Percentiles rank a stretch among this genome's conserved stretches.
phyloP scores from a whole-genome alignment of 53 echinoderm and acorn worm species.

The Paracentrotus lividus region DNA sequence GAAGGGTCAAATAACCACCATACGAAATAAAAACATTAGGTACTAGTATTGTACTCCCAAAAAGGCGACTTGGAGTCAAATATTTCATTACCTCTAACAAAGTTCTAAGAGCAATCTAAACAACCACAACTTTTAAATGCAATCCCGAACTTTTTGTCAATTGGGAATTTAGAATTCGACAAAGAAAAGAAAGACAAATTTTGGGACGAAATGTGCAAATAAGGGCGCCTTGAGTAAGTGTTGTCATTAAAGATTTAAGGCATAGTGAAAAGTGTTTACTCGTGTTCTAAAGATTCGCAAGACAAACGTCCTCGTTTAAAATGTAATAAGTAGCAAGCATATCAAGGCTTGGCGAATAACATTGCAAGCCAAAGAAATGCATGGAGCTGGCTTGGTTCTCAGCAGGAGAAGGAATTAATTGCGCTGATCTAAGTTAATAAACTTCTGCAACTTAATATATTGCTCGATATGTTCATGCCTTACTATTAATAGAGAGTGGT shows the following conservation, averaged over 20 bases:
- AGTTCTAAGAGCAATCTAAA: not conserved
- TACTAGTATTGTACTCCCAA: not conserved
- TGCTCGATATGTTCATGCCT: not conserved
- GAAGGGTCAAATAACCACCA: not conserved
- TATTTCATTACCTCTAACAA: not conserved
- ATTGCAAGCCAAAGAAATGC: not conserved
- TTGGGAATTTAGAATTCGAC: not conserved
- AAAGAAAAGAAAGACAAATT: not conserved
- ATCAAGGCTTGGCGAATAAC: not conserved
- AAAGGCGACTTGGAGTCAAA: not conserved
- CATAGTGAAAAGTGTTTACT: conserved; percentile 12
- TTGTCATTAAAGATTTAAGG: conserved; percentile 29
- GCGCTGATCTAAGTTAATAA: not conserved
- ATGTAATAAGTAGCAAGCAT: not conserved
- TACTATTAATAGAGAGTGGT: not conserved
- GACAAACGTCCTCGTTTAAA: not conserved
- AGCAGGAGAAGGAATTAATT: not conserved
- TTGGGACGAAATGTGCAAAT: conserved; percentile 6
- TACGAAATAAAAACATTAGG: not conserved
- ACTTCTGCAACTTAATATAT: not conserved
- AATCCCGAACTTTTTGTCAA: not conserved
- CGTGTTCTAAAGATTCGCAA: not conserved
- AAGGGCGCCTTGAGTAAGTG: not conserved
- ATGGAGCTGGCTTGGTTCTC: not conserved
- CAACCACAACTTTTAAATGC: not conserved